Evolutionary conservation across 2,888 invertebrate genomes (phyloP).

Genomic region (Eupithecia centaureata): DNA sequence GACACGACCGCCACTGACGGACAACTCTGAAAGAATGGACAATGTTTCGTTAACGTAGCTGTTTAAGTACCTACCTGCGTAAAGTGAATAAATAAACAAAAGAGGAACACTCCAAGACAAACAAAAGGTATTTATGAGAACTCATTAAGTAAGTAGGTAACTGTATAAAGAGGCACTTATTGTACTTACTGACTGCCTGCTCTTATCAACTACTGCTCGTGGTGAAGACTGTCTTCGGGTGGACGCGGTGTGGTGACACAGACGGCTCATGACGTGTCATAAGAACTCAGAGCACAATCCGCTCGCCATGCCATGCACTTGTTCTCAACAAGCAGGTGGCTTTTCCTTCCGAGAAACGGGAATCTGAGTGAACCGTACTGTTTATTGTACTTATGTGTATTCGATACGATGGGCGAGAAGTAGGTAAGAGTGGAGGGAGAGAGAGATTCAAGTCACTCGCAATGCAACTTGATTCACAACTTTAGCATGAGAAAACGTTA

Average conservation of each 20-base stretch:
- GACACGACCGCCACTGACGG: background rate
- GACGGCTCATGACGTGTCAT: background rate
- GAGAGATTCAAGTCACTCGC: no score
- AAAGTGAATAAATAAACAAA: conserved; percentile 1
- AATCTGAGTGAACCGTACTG: no score
- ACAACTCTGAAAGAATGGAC: background rate
- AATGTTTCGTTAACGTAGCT: background rate
- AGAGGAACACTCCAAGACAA: background rate
- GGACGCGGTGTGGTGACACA: background rate
- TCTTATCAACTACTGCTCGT: background rate
- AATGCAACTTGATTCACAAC: no score
- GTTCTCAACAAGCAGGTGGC: no score
- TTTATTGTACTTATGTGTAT: no score
- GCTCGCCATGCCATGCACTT: no score
- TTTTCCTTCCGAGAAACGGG: no score
- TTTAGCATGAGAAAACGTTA: no score
- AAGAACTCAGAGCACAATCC: background rate
- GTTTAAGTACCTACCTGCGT: background rate
- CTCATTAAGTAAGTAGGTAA: background rate
- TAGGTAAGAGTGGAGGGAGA: no score
- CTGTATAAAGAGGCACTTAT: background rate
- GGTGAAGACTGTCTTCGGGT: background rate
- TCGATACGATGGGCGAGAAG: no score
- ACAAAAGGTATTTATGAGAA: background rate
- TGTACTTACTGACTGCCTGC: background rate